phyloP scores from a whole-genome alignment of 2,888 invertebrate species.

The Merodon equestris region DNA sequence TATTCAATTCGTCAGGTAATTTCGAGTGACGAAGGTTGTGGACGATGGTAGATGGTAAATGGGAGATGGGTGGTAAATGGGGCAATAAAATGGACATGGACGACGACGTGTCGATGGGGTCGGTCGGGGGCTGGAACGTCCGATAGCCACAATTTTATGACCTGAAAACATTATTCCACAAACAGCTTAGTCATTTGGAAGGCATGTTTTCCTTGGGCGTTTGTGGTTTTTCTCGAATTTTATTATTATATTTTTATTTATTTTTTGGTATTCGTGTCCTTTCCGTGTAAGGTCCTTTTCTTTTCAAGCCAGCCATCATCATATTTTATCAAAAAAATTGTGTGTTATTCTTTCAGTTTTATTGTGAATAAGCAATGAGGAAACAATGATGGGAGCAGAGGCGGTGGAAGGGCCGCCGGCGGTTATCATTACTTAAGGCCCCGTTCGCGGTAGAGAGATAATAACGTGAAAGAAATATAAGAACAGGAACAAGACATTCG shows the following conservation, averaged over 20 bases:
- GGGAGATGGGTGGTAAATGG: no score
- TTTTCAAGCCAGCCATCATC: constrained; percentile 22
- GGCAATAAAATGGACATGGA: no score
- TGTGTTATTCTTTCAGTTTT: constrained; percentile 21
- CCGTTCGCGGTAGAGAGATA: constrained; percentile 13
- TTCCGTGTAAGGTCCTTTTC: not conserved
- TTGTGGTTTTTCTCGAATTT: no score
- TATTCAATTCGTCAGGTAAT: constrained; percentile 56
- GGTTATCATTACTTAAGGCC: no score
- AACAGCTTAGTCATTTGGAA: constrained; percentile 40
- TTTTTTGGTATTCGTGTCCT: not conserved
- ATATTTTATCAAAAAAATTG: constrained; percentile 41
- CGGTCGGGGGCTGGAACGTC: constrained; percentile 2
- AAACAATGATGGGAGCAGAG: not conserved
- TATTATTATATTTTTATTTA: no score
- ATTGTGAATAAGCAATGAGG: constrained; percentile 28
- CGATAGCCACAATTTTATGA: constrained; percentile 45
- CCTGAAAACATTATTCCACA: constrained; percentile 47
- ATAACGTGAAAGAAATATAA: constrained; percentile 26
- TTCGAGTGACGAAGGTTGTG: constrained; percentile 8
- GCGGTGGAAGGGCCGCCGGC: not conserved
- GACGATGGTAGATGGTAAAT: no score
- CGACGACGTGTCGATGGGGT: no score
- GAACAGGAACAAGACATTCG: constrained; percentile 35
- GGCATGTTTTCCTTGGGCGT: constrained; percentile 22